Conservation (phyloP, 2,888 invertebrate genomes). For the Apoderus coryli region DNA sequence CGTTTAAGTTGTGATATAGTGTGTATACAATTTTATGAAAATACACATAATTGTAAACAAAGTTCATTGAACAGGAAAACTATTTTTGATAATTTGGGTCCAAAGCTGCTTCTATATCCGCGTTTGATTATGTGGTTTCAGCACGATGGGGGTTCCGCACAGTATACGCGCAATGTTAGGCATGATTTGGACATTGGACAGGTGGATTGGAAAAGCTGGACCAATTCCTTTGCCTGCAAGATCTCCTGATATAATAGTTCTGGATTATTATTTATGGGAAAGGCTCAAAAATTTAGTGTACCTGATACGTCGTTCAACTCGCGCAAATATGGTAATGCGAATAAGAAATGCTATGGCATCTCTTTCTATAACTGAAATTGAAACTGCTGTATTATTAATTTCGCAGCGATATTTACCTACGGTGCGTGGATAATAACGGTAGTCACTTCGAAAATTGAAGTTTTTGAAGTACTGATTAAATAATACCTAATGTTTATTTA, state of each 20-base stretch:
- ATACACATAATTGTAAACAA: too few relatives aligned
- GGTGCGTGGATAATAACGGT: background rate
- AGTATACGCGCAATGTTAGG: background rate
- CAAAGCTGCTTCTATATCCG: too few relatives aligned
- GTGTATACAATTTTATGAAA: too few relatives aligned
- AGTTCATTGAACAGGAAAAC: too few relatives aligned
- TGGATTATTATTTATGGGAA: constrained; percentile 1
- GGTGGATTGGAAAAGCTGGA: background rate
- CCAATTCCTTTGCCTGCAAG: background rate
- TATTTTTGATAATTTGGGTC: too few relatives aligned
- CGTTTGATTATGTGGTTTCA: background rate
- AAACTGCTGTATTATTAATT: background rate
- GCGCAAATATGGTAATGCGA: background rate
- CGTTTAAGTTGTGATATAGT: too few relatives aligned
- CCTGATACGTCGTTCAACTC: background rate
- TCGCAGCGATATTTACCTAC: background rate
- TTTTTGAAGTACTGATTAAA: too few relatives aligned
- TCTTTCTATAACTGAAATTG: constrained; percentile 1
- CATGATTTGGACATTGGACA: too few relatives aligned
- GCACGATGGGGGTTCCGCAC: background rate
- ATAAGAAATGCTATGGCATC: background rate
- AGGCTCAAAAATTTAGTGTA: background rate
- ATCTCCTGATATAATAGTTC: background rate
- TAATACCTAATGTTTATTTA: too few relatives aligned
- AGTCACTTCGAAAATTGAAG: constrained; percentile 1